These are phyloP conservation scores for Halocynthia roretzi DNA, from an alignment of 23 tunicate species.

Conservation along the genomic window DNA sequence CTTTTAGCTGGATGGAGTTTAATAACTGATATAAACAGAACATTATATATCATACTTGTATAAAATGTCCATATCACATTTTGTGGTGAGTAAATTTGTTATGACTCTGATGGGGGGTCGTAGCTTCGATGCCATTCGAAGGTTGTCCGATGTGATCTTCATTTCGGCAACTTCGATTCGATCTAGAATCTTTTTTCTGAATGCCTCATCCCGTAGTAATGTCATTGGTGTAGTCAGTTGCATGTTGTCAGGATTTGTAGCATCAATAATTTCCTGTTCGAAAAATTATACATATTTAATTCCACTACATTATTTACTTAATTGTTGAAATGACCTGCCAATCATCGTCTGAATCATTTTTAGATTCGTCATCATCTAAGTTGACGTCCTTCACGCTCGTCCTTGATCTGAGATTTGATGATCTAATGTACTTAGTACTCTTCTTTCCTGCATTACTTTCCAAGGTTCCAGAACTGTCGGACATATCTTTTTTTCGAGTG, in stretches of 20 bases:
- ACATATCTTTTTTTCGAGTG: not conserved
- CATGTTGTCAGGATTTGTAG: slow-evolving; percentile 78
- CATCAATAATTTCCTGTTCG: slow-evolving; percentile 53
- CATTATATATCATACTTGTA: slow-evolving; percentile 24
- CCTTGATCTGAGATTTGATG: slow-evolving; percentile 1
- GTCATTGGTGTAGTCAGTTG: slow-evolving; percentile 82
- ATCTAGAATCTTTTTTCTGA: slow-evolving; percentile 30
- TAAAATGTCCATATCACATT: slow-evolving; percentile 51
- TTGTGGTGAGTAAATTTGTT: slow-evolving; percentile 62
- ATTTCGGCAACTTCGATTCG: slow-evolving; percentile 33
- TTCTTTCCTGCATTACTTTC: not conserved
- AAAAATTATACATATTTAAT: not conserved
- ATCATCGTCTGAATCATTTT: slow-evolving; percentile 64
- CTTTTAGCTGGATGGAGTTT: no score
- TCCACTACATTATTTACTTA: no score
- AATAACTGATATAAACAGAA: not conserved
- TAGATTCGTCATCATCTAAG: slow-evolving; percentile 18
- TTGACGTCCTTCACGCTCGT: slow-evolving; percentile 21
- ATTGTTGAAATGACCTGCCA: slow-evolving; percentile 33
- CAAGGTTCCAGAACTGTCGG: not conserved
- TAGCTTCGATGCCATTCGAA: slow-evolving; percentile 26
- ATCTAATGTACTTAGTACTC: not conserved
- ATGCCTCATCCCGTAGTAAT: slow-evolving; percentile 43
- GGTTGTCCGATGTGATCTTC: slow-evolving; percentile 22
- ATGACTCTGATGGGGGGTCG: slow-evolving; percentile 49